phyloP scores from a whole-genome alignment of 2,113 vertebrate species.

The Varanus komodoensis region DNA sequence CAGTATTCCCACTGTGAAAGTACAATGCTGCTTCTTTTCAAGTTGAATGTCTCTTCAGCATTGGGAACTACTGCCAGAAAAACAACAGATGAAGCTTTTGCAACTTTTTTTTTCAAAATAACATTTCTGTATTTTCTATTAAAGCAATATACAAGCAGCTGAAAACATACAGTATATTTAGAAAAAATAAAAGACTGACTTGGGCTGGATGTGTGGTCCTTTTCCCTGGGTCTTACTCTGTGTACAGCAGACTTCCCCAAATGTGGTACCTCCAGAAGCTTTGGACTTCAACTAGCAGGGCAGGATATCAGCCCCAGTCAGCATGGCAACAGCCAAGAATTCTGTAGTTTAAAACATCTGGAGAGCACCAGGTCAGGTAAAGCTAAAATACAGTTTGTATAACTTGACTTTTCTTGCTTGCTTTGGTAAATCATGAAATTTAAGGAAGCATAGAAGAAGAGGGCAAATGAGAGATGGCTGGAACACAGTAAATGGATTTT shows the following conservation, averaged over 20 bases:
- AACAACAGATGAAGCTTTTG: neutral
- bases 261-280: too few species aligned
- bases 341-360: too few species aligned
- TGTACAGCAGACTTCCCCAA: neutral
- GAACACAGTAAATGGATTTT: slow-evolving; percentile 10
- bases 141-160: neutral
- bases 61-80: neutral
- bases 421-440: neutral
- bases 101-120: neutral
- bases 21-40: neutral
- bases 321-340: too few species aligned
- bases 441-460: neutral
- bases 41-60: neutral
- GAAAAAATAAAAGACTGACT: neutral
- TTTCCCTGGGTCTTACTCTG: neutral
- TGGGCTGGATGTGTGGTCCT: neutral
- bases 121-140: neutral
- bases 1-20: neutral
- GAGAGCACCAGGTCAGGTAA: too few species aligned
- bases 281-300: too few species aligned
- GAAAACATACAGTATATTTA: neutral
- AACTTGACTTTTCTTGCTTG: accelerated
- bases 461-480: neutral
- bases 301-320: too few species aligned
- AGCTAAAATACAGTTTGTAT: neutral